Percentiles rank a stretch among this genome's conserved stretches.
phyloP scores from a whole-genome alignment of 1,140 invertebrate genomes.

The Cotesia typhae region DNA sequence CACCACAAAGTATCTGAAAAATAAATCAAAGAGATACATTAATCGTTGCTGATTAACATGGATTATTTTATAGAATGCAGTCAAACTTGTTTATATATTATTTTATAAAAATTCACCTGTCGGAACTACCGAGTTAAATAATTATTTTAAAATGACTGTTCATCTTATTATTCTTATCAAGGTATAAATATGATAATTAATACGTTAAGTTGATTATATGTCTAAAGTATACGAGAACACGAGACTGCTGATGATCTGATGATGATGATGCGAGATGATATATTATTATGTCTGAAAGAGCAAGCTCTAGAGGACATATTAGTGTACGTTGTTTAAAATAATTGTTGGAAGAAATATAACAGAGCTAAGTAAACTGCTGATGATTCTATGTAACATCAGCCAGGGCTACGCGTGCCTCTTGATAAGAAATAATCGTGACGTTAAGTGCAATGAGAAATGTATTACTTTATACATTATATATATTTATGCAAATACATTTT shows the following conservation, averaged over 20 bases:
- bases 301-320: background rate
- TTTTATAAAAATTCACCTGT: background rate
- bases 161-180: background rate
- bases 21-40: slow-evolving; percentile 36
- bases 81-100: background rate
- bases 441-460: background rate
- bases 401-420: background rate
- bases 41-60: slow-evolving; percentile 18
- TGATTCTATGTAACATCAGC: slow-evolving; percentile 4
- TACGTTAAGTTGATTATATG: background rate
- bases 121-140: background rate
- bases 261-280: no score
- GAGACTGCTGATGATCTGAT: no score
- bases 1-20: slow-evolving; percentile 72
- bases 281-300: no score
- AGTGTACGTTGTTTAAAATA: slow-evolving; percentile 1
- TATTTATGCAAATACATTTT: background rate
- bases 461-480: background rate
- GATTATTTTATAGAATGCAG: slow-evolving; percentile 18
- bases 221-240: no score
- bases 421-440: slow-evolving; percentile 11
- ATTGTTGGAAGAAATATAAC: background rate
- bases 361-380: background rate
- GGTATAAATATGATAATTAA: background rate
- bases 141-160: background rate